These are phyloP conservation scores for Equus przewalskii DNA, from an alignment of 2,113 vertebrate species.

Conservation along the genomic window DNA sequence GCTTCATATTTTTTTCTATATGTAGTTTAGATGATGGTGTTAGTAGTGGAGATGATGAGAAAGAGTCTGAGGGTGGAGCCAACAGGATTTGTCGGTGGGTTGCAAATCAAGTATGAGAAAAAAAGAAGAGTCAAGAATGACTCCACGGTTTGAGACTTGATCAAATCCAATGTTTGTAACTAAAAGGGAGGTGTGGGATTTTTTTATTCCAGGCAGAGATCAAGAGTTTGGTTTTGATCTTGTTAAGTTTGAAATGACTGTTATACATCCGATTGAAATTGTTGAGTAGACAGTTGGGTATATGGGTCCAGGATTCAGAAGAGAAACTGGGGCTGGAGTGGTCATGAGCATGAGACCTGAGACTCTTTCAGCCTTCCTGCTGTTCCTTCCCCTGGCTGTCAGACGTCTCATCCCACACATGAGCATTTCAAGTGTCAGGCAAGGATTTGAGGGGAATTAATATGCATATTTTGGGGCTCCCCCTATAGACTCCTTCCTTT, in stretches of 20 bases:
- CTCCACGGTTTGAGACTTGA: not conserved
- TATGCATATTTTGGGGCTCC: not conserved
- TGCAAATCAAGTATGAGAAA: not conserved
- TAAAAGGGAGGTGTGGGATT: too few species aligned
- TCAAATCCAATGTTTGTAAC: not conserved
- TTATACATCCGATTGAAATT: not conserved
- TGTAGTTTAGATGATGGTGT: not conserved
- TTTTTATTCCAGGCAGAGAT: too few species aligned
- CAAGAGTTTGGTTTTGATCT: not conserved
- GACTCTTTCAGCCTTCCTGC: not conserved
- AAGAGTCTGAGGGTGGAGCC: not conserved
- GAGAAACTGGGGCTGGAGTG: not conserved
- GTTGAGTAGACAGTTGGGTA: not conserved
- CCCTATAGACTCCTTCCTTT: not conserved
- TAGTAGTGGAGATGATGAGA: not conserved
- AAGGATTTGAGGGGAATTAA: not conserved
- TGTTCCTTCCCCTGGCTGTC: not conserved
- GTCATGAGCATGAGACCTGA: not conserved
- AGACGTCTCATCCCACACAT: not conserved
- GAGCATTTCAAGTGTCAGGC: not conserved
- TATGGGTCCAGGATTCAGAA: not conserved
- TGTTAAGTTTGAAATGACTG: not conserved
- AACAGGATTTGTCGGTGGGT: not conserved
- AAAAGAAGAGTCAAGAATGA: not conserved
- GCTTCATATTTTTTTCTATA: not conserved